Percentiles rank a stretch among this genome's conserved stretches.
Evolutionary conservation across 2,797 vertebrate genomes (phyloP).

Genomic region (Lacerta agilis): DNA sequence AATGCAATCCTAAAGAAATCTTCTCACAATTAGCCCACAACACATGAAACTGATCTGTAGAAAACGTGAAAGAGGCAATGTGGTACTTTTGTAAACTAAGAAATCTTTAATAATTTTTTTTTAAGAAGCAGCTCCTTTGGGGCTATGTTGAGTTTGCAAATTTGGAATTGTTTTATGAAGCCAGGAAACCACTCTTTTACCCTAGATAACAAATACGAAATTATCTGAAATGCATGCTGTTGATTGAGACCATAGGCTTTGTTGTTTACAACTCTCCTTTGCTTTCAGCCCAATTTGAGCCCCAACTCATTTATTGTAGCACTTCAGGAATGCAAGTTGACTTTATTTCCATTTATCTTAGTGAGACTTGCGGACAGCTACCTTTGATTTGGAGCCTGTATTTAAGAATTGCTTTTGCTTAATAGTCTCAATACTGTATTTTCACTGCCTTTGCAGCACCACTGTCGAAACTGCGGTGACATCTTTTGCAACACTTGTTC

Average conservation of each 20-base stretch:
- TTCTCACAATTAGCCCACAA: too few relatives aligned
- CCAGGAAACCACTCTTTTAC: not conserved
- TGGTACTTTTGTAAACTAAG: too few relatives aligned
- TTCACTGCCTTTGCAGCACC: constrained; percentile 82
- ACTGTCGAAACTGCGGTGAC: constrained; percentile 97
- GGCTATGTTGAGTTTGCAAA: too few relatives aligned
- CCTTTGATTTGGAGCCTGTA: not conserved
- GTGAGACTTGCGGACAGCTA: too few relatives aligned
- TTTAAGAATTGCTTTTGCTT: not conserved
- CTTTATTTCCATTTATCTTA: not conserved
- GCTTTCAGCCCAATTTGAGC: not conserved
- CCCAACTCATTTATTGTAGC: not conserved
- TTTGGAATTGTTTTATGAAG: too few relatives aligned
- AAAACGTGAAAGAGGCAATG: too few relatives aligned
- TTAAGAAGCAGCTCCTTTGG: too few relatives aligned
- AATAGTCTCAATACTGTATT: constrained; percentile 2
- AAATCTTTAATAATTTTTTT: too few relatives aligned
- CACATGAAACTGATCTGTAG: too few relatives aligned
- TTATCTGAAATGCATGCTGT: not conserved
- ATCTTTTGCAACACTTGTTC: constrained; percentile 97
- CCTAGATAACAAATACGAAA: not conserved
- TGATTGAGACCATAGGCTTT: not conserved
- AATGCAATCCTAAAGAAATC: too few relatives aligned
- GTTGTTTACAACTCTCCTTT: not conserved
- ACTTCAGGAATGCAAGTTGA: not conserved